Evolutionary conservation across 2,113 vertebrate genomes (phyloP).

Genomic region (Balaenoptera acutorostrata): DNA sequence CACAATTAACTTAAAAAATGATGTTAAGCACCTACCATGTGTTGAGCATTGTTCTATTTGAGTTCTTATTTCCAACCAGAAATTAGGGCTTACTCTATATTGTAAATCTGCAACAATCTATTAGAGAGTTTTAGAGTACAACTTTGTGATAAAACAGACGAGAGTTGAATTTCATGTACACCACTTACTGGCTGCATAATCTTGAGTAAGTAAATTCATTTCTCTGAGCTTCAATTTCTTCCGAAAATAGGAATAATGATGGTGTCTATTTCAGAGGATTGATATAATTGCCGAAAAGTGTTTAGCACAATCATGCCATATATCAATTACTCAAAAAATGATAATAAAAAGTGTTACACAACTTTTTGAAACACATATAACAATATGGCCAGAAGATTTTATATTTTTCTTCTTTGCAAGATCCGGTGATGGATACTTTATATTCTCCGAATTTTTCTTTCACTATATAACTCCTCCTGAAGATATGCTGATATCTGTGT

Average conservation of each 20-base stretch:
- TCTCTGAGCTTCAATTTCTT: not conserved
- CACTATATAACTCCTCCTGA: not conserved
- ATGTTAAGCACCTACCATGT: not conserved
- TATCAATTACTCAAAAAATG: not conserved
- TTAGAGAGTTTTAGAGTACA: not conserved
- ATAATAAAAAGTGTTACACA: not conserved
- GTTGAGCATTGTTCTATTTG: not conserved
- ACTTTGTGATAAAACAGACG: not conserved
- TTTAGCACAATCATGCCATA: not conserved
- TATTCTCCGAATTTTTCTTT: not conserved
- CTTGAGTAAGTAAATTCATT: not conserved
- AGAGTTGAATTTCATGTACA: not conserved
- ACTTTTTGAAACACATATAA: not conserved
- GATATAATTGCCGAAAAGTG: not conserved
- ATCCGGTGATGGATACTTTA: not conserved
- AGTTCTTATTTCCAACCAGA: not conserved
- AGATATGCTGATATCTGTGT: not conserved
- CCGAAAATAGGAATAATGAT: not conserved
- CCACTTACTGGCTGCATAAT: not conserved
- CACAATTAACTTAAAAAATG: not conserved
- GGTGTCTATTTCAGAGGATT: not conserved
- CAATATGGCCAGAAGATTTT: not conserved
- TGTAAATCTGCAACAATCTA: not conserved
- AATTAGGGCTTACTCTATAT: not conserved
- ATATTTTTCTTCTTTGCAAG: not conserved